These are phyloP conservation scores for Neostethus bicornis DNA, from an alignment of 2,797 vertebrate species.

Conservation along the genomic window DNA sequence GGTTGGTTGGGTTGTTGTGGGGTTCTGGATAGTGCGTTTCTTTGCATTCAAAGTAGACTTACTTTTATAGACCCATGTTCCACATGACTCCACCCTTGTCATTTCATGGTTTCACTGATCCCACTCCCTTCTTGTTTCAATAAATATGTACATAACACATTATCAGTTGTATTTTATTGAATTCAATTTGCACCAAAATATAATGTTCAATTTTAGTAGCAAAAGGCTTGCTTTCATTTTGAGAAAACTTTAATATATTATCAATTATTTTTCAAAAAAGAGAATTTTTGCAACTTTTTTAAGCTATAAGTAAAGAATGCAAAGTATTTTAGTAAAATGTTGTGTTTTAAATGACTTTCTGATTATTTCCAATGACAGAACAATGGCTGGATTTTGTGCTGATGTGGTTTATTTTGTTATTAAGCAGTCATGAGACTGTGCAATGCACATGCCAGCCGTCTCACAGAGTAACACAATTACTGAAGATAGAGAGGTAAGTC, in stretches of 20 bases:
- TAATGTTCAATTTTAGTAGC: neutral
- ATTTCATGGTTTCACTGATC: slow-evolving; percentile 11
- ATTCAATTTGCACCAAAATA: neutral
- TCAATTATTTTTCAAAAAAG: neutral
- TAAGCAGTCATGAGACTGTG: slow-evolving; percentile 68
- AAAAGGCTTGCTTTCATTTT: neutral
- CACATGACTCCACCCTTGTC: slow-evolving; percentile 51
- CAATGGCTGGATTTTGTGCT: slow-evolving; percentile 35
- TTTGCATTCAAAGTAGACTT: slow-evolving; percentile 3
- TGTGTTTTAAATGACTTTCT: neutral
- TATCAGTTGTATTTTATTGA: neutral
- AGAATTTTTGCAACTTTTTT: neutral
- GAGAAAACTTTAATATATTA: no score
- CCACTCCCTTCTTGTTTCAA: slow-evolving; percentile 20
- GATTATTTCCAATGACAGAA: slow-evolving; percentile 23
- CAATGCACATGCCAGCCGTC: slow-evolving; percentile 33
- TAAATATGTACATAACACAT: neutral
- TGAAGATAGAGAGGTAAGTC: slow-evolving; percentile 35
- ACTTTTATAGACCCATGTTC: slow-evolving; percentile 60
- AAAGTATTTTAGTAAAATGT: neutral
- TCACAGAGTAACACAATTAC: slow-evolving; percentile 66
- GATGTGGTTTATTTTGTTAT: slow-evolving; percentile 18
- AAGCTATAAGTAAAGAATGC: neutral
- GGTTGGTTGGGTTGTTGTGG: slow-evolving; percentile 24
- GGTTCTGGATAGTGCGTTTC: slow-evolving; percentile 9